Base-by-base conservation (phyloP, 2,797 vertebrate species). In the Sphenodon punctatus region DNA sequence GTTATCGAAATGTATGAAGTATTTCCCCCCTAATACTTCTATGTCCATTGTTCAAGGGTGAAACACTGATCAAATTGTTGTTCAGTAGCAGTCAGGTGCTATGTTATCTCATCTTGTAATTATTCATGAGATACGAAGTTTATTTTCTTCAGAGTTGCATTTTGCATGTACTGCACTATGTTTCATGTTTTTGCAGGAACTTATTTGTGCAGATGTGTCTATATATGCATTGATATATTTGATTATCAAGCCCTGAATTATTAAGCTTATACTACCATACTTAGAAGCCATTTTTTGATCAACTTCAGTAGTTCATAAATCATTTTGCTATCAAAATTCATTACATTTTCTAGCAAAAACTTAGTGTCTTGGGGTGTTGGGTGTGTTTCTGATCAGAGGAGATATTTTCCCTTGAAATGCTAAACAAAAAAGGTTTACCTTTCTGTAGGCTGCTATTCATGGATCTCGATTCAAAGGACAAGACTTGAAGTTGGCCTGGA, bases 381-480 rank as follows among this genome's bases (percentile, higher is more conserved):
- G 3, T n/a, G n/a, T n/a, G n/a, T 14, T 19, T n/a, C 48, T 64
- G 53, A 68, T 68, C 38, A 51, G 3, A 23, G 43, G 73, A 45
- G 23, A 46, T 65, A 12, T 64, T 55, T 81, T 84, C 64, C 38
- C 6, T 45, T 56, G 22, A 68, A 68, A n/a, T 51, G 13, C 7
- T 41, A 73, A 87, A 90, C 64, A 67, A 67, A 91, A 69, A 60
- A 4, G 27, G 23, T 91, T 93, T 78, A 90, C 84, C 78, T 88
- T 71, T 10, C 84, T 95, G 82, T 86, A 98, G 99, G 98, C 98
- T 60, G 99, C 98, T 56, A 83, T 99, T 86, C 98, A 98, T 51
- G 97, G 98, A 80, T 92, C 96, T 91, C 97, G 94, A 89, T 96
- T 99, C 80, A 99, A 99, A 96, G 97, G 96, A 84, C 97, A 97